phyloP scores from a whole-genome alignment of 2,113 vertebrate species.

The Melanostigma gelatinosum region DNA sequence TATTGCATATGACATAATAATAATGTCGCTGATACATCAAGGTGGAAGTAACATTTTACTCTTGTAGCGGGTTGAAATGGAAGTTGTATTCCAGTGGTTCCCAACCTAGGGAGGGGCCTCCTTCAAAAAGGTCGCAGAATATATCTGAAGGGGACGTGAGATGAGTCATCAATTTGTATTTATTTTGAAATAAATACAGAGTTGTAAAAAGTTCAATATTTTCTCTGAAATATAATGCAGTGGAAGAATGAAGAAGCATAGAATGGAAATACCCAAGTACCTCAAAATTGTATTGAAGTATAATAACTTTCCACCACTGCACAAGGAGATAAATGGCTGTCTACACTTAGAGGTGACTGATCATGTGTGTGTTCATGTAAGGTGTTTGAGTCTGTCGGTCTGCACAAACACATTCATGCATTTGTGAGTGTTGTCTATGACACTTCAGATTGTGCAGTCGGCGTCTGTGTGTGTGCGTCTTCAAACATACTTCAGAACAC shows the following conservation, averaged over 20 bases:
- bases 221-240: background rate
- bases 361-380: background rate
- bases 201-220: background rate
- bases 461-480: constrained; percentile 2
- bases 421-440: background rate
- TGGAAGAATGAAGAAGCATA: background rate
- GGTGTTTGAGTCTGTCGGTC: background rate
- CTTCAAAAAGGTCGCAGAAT: background rate
- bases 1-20: background rate
- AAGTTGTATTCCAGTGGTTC: background rate
- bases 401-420: background rate
- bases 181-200: background rate
- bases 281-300: background rate
- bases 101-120: background rate
- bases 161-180: background rate
- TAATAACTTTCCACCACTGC: background rate
- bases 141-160: background rate
- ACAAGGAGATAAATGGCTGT: background rate
- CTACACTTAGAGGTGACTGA: background rate
- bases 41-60: background rate
- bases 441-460: background rate
- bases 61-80: background rate
- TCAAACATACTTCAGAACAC: constrained; percentile 16
- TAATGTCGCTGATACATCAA: background rate
- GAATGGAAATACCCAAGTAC: background rate